Conservation (phyloP, 1,140 invertebrate species). For the Cyphomyrmex costatus region DNA sequence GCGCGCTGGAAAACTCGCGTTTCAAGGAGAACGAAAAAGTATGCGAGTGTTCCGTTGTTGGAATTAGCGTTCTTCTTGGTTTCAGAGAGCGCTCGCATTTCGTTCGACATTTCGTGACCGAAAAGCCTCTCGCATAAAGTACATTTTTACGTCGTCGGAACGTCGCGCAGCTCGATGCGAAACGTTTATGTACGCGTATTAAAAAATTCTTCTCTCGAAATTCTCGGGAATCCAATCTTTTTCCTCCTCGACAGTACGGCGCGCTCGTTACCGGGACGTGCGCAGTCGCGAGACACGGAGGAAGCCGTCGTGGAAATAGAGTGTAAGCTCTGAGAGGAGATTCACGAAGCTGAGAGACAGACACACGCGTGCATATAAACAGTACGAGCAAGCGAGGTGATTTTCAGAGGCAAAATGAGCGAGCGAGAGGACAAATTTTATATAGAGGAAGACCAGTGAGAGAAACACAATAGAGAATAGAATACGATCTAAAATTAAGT, state of each 20-base stretch:
- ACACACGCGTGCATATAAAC: conserved; percentile 12
- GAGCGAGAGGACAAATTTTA: conserved; percentile 17
- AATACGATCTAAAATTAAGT: conserved; percentile 26
- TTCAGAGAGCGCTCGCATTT: conserved; percentile 37
- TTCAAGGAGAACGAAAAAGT: conserved; percentile 5
- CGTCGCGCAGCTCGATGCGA: conserved; percentile 47
- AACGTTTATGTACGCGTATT: conserved; percentile 72
- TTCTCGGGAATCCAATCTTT: conserved; percentile 76
- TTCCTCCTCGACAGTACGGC: conserved; percentile 57
- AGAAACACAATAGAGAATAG: not conserved
- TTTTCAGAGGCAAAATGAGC: conserved; percentile 23
- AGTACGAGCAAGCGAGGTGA: conserved; percentile 28
- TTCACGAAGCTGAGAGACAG: conserved; percentile 31
- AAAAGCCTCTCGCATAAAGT: conserved; percentile 31
- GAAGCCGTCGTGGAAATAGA: conserved; percentile 64
- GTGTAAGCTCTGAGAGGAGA: conserved; percentile 53
- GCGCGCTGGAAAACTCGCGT: not conserved
- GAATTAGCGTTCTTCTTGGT: conserved; percentile 44
- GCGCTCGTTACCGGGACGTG: conserved; percentile 68
- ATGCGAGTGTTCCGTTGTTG: conserved; percentile 18
- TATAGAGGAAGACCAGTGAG: not conserved
- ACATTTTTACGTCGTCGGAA: conserved; percentile 68
- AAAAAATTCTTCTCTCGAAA: conserved; percentile 76
- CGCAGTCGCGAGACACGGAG: conserved; percentile 58
- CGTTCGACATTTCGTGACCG: conserved; percentile 47